Conservation (phyloP, 2,888 invertebrate genomes). For the Liposcelis brunnea region DNA sequence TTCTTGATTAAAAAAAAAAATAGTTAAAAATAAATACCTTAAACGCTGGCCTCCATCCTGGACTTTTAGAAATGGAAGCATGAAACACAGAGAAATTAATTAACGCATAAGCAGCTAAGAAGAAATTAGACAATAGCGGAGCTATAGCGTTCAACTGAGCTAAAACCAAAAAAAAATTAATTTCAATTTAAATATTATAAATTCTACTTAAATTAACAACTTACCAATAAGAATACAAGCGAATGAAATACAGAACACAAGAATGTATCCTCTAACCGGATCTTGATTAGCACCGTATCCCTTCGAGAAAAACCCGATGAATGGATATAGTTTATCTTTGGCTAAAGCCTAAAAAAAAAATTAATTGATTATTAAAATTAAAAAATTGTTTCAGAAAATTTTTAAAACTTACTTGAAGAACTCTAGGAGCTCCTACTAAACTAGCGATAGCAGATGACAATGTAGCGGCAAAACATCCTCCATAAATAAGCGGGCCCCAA, state of each 20-base stretch:
- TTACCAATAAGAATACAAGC: constrained; percentile 75
- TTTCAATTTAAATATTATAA: too few species aligned
- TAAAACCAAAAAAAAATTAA: constrained; percentile 26
- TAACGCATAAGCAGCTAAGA: constrained; percentile 80
- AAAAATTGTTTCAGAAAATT: too few species aligned
- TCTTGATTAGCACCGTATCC: constrained; percentile 68
- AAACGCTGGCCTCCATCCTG: constrained; percentile 80
- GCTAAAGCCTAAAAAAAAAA: constrained; percentile 49
- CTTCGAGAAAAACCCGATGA: constrained; percentile 75
- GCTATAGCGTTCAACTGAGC: constrained; percentile 79
- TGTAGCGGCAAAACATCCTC: constrained; percentile 94
- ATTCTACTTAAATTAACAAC: constrained; percentile 12
- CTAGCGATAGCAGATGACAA: constrained; percentile 94
- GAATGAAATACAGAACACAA: constrained; percentile 81
- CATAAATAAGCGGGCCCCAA: constrained; percentile 85
- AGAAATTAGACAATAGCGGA: constrained; percentile 85
- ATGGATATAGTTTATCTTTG: constrained; percentile 86
- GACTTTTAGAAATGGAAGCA: constrained; percentile 72
- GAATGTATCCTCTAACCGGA: constrained; percentile 73
- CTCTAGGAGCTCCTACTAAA: constrained; percentile 89
- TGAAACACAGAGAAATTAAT: constrained; percentile 93
- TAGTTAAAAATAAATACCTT: constrained; percentile 35
- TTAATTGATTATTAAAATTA: constrained; percentile 8
- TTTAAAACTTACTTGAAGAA: constrained; percentile 47
- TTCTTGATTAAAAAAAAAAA: too few species aligned